A percentile compares a stretch with the other conserved stretches of the same genome.
These are phyloP conservation scores for Thamnophis elegans DNA, from an alignment of 2,797 vertebrate genomes.

Conservation along the genomic window DNA sequence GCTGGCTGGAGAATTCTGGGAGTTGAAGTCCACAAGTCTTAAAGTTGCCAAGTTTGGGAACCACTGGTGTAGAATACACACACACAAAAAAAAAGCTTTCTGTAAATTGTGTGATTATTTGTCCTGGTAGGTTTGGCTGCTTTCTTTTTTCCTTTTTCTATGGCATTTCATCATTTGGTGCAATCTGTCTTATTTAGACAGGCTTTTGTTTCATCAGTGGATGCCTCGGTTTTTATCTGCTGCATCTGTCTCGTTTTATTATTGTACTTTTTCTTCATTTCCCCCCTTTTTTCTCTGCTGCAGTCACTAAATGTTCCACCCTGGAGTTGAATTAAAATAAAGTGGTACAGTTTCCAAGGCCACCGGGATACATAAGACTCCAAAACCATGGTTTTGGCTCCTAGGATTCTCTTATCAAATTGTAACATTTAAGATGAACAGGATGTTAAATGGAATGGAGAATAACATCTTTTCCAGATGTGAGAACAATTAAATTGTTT, in stretches of 20 bases:
- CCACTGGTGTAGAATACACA: too few species aligned
- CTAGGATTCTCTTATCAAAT: neutral
- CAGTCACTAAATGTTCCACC: neutral
- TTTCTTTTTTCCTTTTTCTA: neutral
- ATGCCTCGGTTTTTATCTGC: neutral
- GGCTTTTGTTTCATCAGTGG: neutral
- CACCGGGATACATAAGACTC: neutral
- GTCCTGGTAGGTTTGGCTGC: neutral
- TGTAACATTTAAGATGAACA: neutral
- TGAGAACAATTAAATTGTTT: too few species aligned
- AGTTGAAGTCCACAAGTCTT: too few species aligned
- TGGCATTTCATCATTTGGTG: neutral
- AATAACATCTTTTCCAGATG: neutral
- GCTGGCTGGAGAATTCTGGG: too few species aligned
- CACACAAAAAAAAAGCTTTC: neutral
- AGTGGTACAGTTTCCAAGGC: neutral
- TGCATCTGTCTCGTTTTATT: neutral
- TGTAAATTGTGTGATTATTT: neutral
- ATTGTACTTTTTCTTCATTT: neutral
- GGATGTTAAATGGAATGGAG: neutral
- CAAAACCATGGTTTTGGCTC: neutral
- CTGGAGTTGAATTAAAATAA: neutral
- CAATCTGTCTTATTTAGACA: neutral
- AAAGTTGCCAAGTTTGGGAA: too few species aligned
- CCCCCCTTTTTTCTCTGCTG: neutral